Evolutionary conservation across 2,113 vertebrate genomes (phyloP).

Genomic region (Gracilinanus agilis): DNA sequence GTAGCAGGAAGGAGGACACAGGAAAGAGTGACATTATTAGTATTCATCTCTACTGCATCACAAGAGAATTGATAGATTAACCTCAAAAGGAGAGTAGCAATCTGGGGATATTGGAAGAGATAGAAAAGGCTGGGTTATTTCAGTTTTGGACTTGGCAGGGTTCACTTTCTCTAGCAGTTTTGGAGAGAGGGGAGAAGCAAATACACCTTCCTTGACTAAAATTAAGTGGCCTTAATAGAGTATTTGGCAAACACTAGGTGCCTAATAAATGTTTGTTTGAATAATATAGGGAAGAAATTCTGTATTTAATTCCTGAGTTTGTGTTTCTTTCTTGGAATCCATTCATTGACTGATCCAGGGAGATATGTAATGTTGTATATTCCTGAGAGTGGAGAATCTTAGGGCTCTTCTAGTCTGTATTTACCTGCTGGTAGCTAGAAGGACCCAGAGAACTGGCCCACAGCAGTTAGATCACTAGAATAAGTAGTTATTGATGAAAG

Average conservation of each 20-base stretch:
- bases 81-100: background rate
- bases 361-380: background rate
- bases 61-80: background rate
- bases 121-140: background rate
- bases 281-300: background rate
- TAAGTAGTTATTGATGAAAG: background rate
- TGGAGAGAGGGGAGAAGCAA: background rate
- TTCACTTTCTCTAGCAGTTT: background rate
- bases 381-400: background rate
- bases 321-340: background rate
- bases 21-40: background rate
- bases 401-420: background rate
- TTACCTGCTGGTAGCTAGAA: background rate
- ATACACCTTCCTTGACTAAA: background rate
- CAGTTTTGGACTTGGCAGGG: background rate
- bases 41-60: background rate
- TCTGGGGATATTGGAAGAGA: background rate
- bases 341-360: background rate
- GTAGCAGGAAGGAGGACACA: background rate
- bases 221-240: background rate
- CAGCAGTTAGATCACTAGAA: background rate
- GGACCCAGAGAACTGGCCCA: background rate
- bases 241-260: background rate
- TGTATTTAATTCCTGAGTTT: background rate
- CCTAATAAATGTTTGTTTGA: background rate